Percentiles rank a stretch among this genome's conserved stretches.
Conservation (phyloP, 2,113 vertebrate genomes). For the Ammospiza nelsoni region DNA sequence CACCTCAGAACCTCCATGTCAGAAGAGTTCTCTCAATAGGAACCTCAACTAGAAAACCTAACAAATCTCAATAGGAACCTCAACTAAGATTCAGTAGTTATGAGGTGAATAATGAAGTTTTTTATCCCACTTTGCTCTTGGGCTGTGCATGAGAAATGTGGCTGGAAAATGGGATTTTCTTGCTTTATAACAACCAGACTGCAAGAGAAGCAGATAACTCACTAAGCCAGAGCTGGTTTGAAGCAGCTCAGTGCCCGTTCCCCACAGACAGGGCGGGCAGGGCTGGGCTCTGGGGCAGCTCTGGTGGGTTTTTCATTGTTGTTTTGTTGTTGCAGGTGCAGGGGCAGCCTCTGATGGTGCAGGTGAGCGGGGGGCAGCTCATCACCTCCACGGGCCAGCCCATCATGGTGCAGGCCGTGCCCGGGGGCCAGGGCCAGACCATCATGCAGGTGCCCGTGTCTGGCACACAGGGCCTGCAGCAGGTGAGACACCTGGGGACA, state of each 20-base stretch:
- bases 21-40: neutral
- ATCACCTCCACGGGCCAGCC: slow-evolving; percentile 98
- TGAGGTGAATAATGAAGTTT: neutral
- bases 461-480: slow-evolving; percentile 93
- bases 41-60: neutral
- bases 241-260: neutral
- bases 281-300: neutral
- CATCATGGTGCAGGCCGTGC: slow-evolving; percentile 99
- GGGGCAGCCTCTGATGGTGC: slow-evolving; percentile 97
- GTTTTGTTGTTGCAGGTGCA: slow-evolving; percentile 79
- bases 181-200: neutral
- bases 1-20: neutral
- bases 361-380: slow-evolving; percentile 97
- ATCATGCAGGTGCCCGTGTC: slow-evolving; percentile 98
- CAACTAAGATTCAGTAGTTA: neutral
- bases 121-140: neutral
- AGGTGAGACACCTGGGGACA: slow-evolving; percentile 75
- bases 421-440: slow-evolving; percentile 94
- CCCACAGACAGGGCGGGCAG: neutral
- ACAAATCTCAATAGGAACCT: too few species aligned
- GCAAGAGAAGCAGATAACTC: neutral
- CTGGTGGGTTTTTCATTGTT: slow-evolving; percentile 42
- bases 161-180: neutral
- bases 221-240: neutral
- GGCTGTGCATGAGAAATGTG: neutral